phyloP scores from a whole-genome alignment of 2,888 invertebrate genomes.

The Epinotia bilunana region DNA sequence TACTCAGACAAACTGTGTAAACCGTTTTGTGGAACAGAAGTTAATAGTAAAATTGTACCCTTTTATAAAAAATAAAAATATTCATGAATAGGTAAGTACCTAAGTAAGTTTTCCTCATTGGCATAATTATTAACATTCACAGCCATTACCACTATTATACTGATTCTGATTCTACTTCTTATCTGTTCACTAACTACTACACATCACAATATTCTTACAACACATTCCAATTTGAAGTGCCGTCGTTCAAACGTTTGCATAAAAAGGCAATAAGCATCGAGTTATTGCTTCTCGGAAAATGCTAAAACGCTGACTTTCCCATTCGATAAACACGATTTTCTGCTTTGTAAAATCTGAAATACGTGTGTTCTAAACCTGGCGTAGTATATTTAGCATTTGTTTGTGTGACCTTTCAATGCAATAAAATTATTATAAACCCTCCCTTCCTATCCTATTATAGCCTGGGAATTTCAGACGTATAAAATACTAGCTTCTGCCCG shows the following conservation, averaged over 20 bases:
- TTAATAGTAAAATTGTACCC: too few species aligned
- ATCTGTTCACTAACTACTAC: not conserved
- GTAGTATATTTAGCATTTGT: constrained; percentile 2
- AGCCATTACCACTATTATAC: not conserved
- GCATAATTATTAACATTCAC: too few species aligned
- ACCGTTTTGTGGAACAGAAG: too few species aligned
- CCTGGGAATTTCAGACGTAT: not conserved
- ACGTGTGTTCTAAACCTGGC: not conserved
- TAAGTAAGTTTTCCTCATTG: not conserved
- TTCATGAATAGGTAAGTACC: too few species aligned
- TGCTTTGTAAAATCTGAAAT: not conserved
- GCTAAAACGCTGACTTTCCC: constrained; percentile 6
- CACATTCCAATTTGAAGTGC: constrained; percentile 7
- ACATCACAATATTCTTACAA: not conserved
- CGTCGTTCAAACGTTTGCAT: constrained; percentile 20
- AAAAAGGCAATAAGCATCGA: constrained; percentile 28
- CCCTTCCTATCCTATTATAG: not conserved
- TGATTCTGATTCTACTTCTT: not conserved
- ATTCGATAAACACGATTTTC: not conserved
- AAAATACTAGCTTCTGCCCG: too few species aligned
- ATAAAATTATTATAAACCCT: constrained; percentile 18
- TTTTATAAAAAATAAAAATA: too few species aligned
- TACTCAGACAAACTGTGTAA: too few species aligned
- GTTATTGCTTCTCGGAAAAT: constrained; percentile 27
- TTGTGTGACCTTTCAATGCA: constrained; percentile 3